Conservation (phyloP, 2,888 invertebrate genomes). For the Chirona hameri region DNA sequence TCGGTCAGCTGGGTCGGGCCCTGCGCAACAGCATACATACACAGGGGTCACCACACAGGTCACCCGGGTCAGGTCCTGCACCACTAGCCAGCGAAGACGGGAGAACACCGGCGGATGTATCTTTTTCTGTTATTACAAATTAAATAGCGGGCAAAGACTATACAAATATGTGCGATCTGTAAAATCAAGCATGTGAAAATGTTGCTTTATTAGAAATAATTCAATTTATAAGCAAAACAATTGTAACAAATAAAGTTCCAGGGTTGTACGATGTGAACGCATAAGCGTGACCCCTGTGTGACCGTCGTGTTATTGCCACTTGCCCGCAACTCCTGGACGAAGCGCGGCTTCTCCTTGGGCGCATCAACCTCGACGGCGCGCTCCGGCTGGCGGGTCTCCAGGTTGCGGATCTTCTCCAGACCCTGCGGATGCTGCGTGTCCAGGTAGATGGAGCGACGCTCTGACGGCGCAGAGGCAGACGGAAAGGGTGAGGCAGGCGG, state of each 20-base stretch:
- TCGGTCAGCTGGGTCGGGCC: slow-evolving; percentile 85
- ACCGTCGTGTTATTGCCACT: too few species aligned
- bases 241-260: slow-evolving; percentile 37
- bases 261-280: too few species aligned
- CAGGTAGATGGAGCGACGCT: slow-evolving; percentile 75
- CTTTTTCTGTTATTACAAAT: not conserved
- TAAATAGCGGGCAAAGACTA: too few species aligned
- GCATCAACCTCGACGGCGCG: slow-evolving; percentile 69
- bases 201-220: too few species aligned
- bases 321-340: slow-evolving; percentile 71
- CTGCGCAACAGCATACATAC: slow-evolving; percentile 44
- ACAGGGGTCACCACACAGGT: not conserved
- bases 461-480: slow-evolving; percentile 45
- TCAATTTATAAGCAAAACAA: not conserved
- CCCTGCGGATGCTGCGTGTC: slow-evolving; percentile 93
- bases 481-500: too few species aligned
- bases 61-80: too few species aligned
- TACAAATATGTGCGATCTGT: too few species aligned
- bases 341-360: slow-evolving; percentile 72
- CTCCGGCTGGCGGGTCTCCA: slow-evolving; percentile 78
- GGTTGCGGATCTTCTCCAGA: slow-evolving; percentile 79
- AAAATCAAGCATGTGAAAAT: too few species aligned
- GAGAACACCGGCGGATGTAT: too few species aligned
- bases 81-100: too few species aligned
- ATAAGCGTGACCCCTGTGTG: too few species aligned